A percentile compares a stretch with the other conserved stretches of the same genome.
phyloP scores from a whole-genome alignment of 2,888 invertebrate species.

The Caenorhabditis sp. region DNA sequence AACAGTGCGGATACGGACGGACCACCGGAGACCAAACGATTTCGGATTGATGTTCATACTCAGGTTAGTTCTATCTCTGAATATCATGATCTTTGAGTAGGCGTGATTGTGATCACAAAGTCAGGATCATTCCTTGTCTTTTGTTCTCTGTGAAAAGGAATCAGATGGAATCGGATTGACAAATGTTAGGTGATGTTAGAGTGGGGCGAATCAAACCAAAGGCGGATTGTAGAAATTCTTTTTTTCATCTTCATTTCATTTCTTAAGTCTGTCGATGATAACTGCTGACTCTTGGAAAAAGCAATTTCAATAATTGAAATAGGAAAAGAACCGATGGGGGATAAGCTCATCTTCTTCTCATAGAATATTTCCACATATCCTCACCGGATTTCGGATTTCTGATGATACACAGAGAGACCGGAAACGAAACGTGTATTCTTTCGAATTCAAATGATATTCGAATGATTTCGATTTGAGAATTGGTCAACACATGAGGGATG shows the following conservation, averaged over 20 bases:
- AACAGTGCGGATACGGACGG: slow-evolving; percentile 60
- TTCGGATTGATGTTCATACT: slow-evolving; percentile 64
- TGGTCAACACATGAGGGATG: background rate
- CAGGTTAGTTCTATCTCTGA: slow-evolving; percentile 32
- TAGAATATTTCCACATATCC: slow-evolving; percentile 18
- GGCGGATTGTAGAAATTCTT: slow-evolving; percentile 45
- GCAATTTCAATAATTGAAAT: slow-evolving; percentile 63
- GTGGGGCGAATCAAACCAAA: slow-evolving; percentile 10
- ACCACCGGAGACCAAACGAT: slow-evolving; percentile 72
- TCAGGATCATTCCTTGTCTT: background rate
- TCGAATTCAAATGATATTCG: slow-evolving; percentile 13
- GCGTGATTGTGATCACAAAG: background rate
- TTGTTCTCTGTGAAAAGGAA: slow-evolving; percentile 16
- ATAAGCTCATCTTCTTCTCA: slow-evolving; percentile 1
- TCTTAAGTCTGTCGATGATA: slow-evolving; percentile 8
- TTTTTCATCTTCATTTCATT: slow-evolving; percentile 38
- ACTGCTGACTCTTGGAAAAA: slow-evolving; percentile 5
- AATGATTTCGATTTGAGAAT: slow-evolving; percentile 19
- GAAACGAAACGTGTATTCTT: slow-evolving; percentile 31
- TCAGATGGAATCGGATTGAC: slow-evolving; percentile 28
- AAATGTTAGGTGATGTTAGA: slow-evolving; percentile 33
- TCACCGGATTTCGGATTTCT: background rate
- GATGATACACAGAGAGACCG: background rate
- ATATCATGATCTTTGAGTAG: background rate
- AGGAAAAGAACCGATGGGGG: background rate